Evolutionary conservation across 2,113 vertebrate genomes (phyloP).

Genomic region (Porphyrio hochstetteri): DNA sequence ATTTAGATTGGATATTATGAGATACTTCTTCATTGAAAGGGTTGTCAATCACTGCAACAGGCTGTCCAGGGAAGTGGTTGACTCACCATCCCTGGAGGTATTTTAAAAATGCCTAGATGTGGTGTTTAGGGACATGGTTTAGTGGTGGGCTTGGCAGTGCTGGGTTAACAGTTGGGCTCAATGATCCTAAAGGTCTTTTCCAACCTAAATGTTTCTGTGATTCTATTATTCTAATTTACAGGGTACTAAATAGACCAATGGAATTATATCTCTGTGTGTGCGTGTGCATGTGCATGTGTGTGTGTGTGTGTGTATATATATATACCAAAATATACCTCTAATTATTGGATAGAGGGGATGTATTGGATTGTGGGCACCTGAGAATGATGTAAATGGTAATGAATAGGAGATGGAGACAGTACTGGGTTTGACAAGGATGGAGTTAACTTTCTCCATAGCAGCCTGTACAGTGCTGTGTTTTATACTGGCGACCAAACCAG

Average conservation of each 20-base stretch:
- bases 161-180: no score
- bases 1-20: not conserved
- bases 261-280: not conserved
- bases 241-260: not conserved
- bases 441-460: not conserved
- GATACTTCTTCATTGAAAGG: not conserved
- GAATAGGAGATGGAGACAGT: not conserved
- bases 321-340: not conserved
- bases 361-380: not conserved
- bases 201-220: not conserved
- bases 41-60: not conserved
- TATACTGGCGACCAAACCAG: not conserved
- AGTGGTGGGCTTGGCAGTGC: no score
- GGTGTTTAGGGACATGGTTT: no score
- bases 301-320: no score
- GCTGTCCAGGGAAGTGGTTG: not conserved
- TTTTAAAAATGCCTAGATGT: no score
- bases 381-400: not conserved
- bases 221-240: not conserved
- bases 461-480: not conserved
- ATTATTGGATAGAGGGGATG: not conserved
- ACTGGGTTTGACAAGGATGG: not conserved
- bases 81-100: no score
- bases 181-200: no score
- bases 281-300: no score